Base-by-base conservation (phyloP, 2,888 invertebrate genomes). In the Gastrophysa polygoni region DNA sequence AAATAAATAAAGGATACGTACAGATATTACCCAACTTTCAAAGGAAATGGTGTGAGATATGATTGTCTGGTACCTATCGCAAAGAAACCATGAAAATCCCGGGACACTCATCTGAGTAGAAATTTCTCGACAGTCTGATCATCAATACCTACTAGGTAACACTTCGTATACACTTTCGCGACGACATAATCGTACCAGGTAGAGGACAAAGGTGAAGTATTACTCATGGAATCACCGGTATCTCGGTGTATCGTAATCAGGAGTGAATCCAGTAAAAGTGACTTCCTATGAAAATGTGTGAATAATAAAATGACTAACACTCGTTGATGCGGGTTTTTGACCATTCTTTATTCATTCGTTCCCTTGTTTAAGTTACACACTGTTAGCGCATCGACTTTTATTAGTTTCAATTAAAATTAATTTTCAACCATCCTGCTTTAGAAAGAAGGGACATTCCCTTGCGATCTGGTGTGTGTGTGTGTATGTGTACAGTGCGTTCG, bases 321-420 rank as follows among this genome's bases (percentile, higher is more conserved):
- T 64, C 54, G 57, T 59, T 62, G 66, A 70, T 68, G 71, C 71
- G 71, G 70, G 70, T 69, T 69, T 71, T 68, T 50, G 67, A 68
- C 68, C 67, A 67, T 51, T 64, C 64, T 57, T 43, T 44, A 47
- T 54, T 64, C 66, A 60, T 66, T 68, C 66, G 58, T 59, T 55
- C 60, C 58, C 59, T 61, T 65, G 68, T 68, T 65, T 59, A 56
- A 58, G 29, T 63, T 66, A 64, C 59, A 65, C 59, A 58, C 62
- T 55, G 67, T 63, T 51, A 54, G 60, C 65, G 60, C 63, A 61
- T 51, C 54, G 62, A 56, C 70, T 70, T 72, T 73, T 71, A 79
- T 80, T 80, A 76, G 72, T 68, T 71, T 73, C 76, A 79, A 80
- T 80, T 80, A 79, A 79, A 75, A 76, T 74, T 79, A 80, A 80